Evolutionary conservation across 2,113 vertebrate species (phyloP).

Genomic region (Brachionichthys hirsutus): DNA sequence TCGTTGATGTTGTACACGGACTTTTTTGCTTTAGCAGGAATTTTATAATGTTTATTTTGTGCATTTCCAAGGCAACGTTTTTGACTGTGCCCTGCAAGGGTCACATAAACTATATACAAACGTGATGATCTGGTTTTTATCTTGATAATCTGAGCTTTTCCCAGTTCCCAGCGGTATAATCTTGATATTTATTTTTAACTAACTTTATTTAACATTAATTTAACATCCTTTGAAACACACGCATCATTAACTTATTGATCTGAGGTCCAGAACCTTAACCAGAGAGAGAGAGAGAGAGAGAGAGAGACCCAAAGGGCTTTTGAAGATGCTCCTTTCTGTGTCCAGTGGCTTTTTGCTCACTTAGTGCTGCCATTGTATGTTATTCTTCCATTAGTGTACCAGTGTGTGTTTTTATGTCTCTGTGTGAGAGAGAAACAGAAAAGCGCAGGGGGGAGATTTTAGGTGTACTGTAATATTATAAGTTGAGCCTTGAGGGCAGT

Average conservation of each 20-base stretch:
- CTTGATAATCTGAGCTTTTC: too few relatives aligned
- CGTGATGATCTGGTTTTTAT: too few relatives aligned
- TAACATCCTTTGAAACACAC: constrained; percentile 16
- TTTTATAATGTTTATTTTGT: too few relatives aligned
- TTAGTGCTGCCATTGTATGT: constrained; percentile 53
- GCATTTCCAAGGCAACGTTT: too few relatives aligned
- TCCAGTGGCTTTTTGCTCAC: constrained; percentile 62
- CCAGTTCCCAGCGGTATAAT: too few relatives aligned
- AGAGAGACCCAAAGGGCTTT: constrained; percentile 29
- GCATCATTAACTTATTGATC: constrained; percentile 33
- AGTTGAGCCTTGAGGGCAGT: constrained; percentile 62
- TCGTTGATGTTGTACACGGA: too few relatives aligned
- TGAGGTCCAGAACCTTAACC: constrained; percentile 37
- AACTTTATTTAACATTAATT: constrained; percentile 22
- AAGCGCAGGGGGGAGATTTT: constrained; percentile 31
- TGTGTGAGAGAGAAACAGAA: constrained; percentile 11
- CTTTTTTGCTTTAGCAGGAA: too few relatives aligned
- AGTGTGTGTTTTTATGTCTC: constrained; percentile 10
- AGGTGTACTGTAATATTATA: constrained; percentile 68
- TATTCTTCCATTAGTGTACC: constrained; percentile 52
- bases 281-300: constrained; percentile 9
- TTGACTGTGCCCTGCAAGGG: too few relatives aligned
- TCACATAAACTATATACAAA: too few relatives aligned
- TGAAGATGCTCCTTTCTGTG: constrained; percentile 46
- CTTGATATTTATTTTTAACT: too few relatives aligned